Evolutionary conservation across 2,888 invertebrate genomes (phyloP).

Genomic region (Panorpa germanica): DNA sequence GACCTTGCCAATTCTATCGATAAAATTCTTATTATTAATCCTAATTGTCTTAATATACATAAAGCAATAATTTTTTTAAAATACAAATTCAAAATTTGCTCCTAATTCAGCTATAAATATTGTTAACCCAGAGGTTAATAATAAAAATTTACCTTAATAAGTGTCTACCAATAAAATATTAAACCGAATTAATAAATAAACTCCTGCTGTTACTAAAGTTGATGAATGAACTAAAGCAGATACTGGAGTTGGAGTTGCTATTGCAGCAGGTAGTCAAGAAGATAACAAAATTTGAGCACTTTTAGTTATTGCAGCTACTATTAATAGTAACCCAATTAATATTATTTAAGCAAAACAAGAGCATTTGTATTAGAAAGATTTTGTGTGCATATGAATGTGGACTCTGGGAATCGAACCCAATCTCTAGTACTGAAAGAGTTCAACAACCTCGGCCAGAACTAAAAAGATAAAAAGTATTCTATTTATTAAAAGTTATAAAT

Average conservation of each 20-base stretch:
- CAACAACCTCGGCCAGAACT: too few species aligned
- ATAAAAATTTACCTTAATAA: conserved; percentile 27
- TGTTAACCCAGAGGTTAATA: conserved; percentile 33
- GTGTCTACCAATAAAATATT: conserved; percentile 26
- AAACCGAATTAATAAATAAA: conserved; percentile 57
- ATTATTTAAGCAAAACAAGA: too few species aligned
- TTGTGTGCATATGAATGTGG: too few species aligned
- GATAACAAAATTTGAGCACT: conserved; percentile 70
- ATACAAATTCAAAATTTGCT: conserved; percentile 45
- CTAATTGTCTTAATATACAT: conserved; percentile 56
- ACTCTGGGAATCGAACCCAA: too few species aligned
- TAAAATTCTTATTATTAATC: conserved; percentile 49
- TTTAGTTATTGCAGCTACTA: conserved; percentile 46
- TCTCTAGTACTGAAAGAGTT: too few species aligned
- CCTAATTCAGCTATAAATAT: conserved; percentile 39
- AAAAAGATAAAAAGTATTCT: conserved; percentile 13
- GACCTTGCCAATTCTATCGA: conserved; percentile 31
- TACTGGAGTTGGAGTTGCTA: conserved; percentile 54
- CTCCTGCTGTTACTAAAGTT: conserved; percentile 57
- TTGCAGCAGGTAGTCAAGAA: conserved; percentile 53
- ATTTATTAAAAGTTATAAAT: conserved; percentile 11
- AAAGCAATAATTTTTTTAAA: conserved; percentile 64
- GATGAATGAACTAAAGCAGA: conserved; percentile 64
- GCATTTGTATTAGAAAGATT: too few species aligned
- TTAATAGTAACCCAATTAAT: conserved; percentile 26